These are phyloP conservation scores for Esox niger DNA, from an alignment of 2,113 vertebrate genomes.

Conservation along the genomic window DNA sequence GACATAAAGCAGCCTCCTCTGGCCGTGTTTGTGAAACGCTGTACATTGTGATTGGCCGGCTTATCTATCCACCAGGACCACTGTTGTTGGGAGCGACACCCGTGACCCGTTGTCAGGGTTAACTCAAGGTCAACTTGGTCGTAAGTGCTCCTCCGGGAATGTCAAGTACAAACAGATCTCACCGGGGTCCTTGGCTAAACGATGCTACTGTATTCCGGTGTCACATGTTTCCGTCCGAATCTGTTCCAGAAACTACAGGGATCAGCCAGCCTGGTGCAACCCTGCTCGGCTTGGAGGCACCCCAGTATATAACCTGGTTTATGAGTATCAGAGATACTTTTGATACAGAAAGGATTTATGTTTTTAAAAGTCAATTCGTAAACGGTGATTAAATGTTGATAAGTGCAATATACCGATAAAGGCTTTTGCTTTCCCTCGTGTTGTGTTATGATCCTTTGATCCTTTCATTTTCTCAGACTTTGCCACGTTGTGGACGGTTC, in stretches of 20 bases:
- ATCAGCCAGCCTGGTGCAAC: no score
- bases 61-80: conserved; percentile 35
- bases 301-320: no score
- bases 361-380: no score
- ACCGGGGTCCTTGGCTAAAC: not conserved
- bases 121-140: conserved; percentile 54
- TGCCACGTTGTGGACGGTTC: no score
- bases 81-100: conserved; percentile 22
- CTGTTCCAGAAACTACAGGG: no score
- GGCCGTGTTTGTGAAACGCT: conserved; percentile 22
- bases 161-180: conserved; percentile 48
- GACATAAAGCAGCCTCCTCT: conserved; percentile 10
- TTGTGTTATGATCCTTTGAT: not conserved
- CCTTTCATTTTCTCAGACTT: not conserved
- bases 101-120: conserved; percentile 39
- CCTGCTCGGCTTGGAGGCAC: no score
- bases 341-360: no score
- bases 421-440: not conserved
- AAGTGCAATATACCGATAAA: not conserved
- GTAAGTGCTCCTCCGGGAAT: conserved; percentile 53
- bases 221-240: no score
- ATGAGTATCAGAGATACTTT: no score
- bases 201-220: not conserved
- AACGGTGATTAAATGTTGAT: not conserved
- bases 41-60: conserved; percentile 45